phyloP scores from a whole-genome alignment of 2,797 vertebrate genomes.

The Basileuterus tristriatus region DNA sequence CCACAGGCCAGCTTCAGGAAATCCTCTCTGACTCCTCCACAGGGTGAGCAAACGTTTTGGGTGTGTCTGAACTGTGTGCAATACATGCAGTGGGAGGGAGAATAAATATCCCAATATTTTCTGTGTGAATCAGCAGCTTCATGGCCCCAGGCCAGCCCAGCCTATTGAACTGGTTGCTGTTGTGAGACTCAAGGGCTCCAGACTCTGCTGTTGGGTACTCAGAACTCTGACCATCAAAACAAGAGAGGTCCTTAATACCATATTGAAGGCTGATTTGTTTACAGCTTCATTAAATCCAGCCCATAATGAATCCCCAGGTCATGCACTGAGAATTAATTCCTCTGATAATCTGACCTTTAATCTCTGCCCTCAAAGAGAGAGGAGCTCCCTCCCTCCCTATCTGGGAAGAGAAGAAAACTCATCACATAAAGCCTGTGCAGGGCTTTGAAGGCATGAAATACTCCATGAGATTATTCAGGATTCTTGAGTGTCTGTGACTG shows the following conservation, averaged over 20 bases:
- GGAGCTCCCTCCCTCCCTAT: background rate
- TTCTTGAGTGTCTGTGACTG: background rate
- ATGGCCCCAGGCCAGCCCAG: background rate
- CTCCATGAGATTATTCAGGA: background rate
- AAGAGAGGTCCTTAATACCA: background rate
- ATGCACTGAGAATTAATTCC: background rate
- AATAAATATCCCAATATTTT: background rate
- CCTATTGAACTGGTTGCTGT: background rate
- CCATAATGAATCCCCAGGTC: background rate
- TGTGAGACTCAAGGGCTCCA: background rate
- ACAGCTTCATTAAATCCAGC: constrained; percentile 25
- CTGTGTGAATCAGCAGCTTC: background rate
- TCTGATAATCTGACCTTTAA: background rate
- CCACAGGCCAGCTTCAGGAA: constrained; percentile 40
- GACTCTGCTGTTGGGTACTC: background rate
- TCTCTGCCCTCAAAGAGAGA: background rate
- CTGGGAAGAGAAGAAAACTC: background rate
- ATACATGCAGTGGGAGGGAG: background rate
- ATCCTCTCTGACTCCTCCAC: constrained; percentile 5
- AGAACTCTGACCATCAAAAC: background rate
- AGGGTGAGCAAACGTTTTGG: background rate
- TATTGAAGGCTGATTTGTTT: background rate
- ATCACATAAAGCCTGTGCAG: background rate
- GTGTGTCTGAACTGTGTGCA: background rate
- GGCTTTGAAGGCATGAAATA: background rate